These are phyloP conservation scores for Spodoptera exigua DNA, from an alignment of 2,888 invertebrate species.

Conservation along the genomic window DNA sequence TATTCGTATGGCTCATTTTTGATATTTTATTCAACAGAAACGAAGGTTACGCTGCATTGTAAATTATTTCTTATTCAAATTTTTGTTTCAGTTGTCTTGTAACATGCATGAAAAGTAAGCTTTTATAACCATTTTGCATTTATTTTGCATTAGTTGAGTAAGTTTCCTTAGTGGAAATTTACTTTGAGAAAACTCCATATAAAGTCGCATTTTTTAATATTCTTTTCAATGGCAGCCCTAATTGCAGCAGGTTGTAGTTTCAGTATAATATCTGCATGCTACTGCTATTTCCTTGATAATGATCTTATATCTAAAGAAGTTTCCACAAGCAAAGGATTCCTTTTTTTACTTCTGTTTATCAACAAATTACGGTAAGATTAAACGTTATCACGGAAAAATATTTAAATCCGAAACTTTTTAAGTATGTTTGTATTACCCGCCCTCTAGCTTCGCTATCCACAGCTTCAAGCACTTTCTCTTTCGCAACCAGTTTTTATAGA, in stretches of 20 bases:
- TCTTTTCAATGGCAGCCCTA: constrained; percentile 25
- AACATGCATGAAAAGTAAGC: constrained; percentile 4
- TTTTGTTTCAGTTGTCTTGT: neutral
- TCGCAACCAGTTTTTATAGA: constrained; percentile 19
- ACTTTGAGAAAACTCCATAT: too few relatives aligned
- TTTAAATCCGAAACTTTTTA: neutral
- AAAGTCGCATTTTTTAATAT: neutral
- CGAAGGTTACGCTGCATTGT: constrained; percentile 11
- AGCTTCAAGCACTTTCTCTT: constrained; percentile 31
- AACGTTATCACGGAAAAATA: constrained; percentile 2
- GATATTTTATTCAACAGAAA: constrained; percentile 19
- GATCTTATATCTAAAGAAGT: constrained; percentile 40
- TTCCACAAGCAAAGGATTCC: constrained; percentile 21
- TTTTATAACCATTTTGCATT: neutral
- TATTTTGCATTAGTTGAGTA: too few relatives aligned
- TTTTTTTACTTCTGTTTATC: constrained; percentile 34
- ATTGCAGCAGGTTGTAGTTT: constrained; percentile 34
- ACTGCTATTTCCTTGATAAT: constrained; percentile 39
- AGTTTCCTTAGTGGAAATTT: too few relatives aligned
- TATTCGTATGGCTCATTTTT: constrained; percentile 13
- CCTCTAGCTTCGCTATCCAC: constrained; percentile 54
- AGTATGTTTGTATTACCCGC: constrained; percentile 36
- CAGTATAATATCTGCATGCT: constrained; percentile 29
- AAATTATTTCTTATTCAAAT: constrained; percentile 12
- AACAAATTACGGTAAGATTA: constrained; percentile 20